Percentiles rank a stretch among this genome's conserved stretches.
Conservation (phyloP, 2,113 vertebrate genomes). For the Eleginops maclovinus region DNA sequence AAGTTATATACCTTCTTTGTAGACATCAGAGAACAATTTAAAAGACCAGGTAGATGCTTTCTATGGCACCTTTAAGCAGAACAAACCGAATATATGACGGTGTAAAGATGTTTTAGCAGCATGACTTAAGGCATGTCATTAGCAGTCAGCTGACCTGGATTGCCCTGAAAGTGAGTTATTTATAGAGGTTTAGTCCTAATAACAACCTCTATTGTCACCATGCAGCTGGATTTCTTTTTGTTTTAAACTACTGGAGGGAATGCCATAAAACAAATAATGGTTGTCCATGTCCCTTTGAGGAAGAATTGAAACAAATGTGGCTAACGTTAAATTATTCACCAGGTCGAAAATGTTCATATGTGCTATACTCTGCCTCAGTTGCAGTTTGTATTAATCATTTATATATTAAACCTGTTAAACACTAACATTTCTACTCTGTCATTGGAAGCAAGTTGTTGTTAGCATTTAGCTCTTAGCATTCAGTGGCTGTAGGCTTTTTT, state of each 20-base stretch:
- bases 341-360: too few species aligned
- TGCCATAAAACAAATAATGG: accelerated
- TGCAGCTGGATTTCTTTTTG: too few species aligned
- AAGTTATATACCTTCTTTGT: too few species aligned
- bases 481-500: background rate
- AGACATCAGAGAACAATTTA: too few species aligned
- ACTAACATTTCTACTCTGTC: background rate
- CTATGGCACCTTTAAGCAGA: too few species aligned
- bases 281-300: too few species aligned
- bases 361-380: background rate
- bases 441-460: background rate
- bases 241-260: too few species aligned
- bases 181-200: background rate
- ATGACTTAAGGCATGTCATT: background rate
- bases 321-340: background rate
- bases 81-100: background rate
- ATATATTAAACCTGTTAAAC: background rate
- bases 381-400: background rate
- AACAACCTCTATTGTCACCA: background rate
- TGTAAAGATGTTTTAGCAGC: background rate
- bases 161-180: background rate
- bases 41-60: too few species aligned
- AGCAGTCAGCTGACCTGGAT: background rate
- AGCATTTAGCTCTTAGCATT: background rate
- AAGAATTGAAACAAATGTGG: too few species aligned